Base-by-base conservation (phyloP, 1,140 invertebrate genomes). In the Neodiprion fabricii region DNA sequence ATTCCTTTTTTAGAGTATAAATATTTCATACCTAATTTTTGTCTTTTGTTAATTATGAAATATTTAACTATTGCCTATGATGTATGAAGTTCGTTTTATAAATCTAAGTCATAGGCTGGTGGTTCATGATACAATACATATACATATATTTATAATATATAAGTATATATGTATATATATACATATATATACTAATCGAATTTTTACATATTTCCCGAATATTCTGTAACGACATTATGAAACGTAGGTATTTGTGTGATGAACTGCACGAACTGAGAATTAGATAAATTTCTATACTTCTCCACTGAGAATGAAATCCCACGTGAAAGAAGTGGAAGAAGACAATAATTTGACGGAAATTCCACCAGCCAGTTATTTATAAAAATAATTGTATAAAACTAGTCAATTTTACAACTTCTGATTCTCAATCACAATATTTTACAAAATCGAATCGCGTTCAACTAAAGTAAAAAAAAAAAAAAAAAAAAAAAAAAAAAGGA, bases 321-420 rank as follows among this genome's bases (percentile, higher is more conserved):
- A 61, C 53, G n/a, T 40, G 28, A 40, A 61, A 14, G 53, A 61
- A 61, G 4, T 17, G n/a, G 53, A 61, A 61, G 53, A 61, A 12
- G 53, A 17, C 11, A 17, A 61, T 12, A 61, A 61, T 61, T 69
- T 69, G 11, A 48, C 5, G 12, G 9, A 23, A 23, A 67, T 73
- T 68, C 82, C 85, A 86, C 86, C 85, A 88, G 84, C 85, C 85
- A 84, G 81, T 82, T 86, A 78, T 83, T 88, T 88, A 88, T 88
- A 88, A 88, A 88, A 88, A 87, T 88, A 88, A 88, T 87, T 87
- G 84, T 88, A 88, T 88, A 88, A 88, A 88, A 88, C 85, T 88
- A 87, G 86, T 87, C 87, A 86, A 87, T 88, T 87, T 85, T 79
- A 85, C 86, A 88, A 85, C 75, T 75, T 86, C 86, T 85, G 85